Conservation (phyloP, 2,797 vertebrate species). For the Sandelia bainsii region DNA sequence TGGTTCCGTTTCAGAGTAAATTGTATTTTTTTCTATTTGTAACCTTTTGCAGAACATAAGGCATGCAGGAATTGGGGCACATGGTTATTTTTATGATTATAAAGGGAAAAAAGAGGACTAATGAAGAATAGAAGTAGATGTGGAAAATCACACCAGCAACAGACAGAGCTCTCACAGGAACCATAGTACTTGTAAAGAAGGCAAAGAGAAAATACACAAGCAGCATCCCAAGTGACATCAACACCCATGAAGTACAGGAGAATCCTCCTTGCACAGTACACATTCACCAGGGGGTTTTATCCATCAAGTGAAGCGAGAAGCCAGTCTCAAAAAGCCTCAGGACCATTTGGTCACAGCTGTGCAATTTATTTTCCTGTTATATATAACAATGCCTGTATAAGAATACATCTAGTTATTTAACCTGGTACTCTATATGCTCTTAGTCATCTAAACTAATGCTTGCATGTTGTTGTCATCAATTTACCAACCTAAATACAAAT, state of each 20-base stretch:
- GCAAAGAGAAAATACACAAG: conserved; percentile 27
- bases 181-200: conserved; percentile 1
- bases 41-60: neutral
- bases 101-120: neutral
- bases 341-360: conserved; percentile 40
- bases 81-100: neutral
- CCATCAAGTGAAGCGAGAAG: conserved; percentile 42
- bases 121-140: neutral
- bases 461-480: neutral
- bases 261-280: conserved; percentile 21
- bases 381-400: neutral
- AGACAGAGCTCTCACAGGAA: conserved; percentile 20
- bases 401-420: neutral
- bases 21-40: conserved; percentile 6
- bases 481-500: neutral
- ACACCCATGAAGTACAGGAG: conserved; percentile 29
- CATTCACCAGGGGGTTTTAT: conserved; percentile 49
- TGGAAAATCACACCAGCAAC: conserved; percentile 18
- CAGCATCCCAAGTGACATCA: conserved; percentile 26
- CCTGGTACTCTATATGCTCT: neutral
- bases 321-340: conserved; percentile 13
- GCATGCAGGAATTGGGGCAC: neutral
- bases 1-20: neutral
- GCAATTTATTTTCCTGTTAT: neutral
- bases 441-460: neutral